A percentile compares a stretch with the other conserved stretches of the same genome.
These are phyloP conservation scores for Eucera pruinosa DNA, from an alignment of 2,888 invertebrate species.

Conservation along the genomic window DNA sequence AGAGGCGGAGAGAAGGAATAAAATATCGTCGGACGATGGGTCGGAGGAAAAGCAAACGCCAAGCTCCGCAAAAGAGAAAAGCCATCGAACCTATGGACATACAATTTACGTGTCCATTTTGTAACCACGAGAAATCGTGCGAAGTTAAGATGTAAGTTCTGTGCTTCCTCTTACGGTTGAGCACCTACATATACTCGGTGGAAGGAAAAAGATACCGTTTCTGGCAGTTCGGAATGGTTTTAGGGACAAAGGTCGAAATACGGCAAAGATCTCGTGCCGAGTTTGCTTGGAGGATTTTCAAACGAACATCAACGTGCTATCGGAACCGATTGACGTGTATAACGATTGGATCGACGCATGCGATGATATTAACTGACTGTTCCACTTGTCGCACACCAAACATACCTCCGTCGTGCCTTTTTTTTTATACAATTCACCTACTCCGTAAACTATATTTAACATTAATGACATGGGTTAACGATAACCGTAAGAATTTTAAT, in stretches of 20 bases:
- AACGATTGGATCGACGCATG: conserved; percentile 99
- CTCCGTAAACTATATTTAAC: background rate
- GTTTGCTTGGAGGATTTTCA: conserved; percentile 98
- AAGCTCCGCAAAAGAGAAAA: conserved; percentile 95
- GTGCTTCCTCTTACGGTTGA: too few species aligned
- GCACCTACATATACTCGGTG: too few species aligned
- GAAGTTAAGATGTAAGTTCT: conserved; percentile 97
- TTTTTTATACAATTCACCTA: conserved; percentile 18
- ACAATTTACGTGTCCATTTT: conserved; percentile 99
- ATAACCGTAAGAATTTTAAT: background rate
- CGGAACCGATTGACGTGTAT: conserved; percentile 98
- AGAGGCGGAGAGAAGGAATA: too few species aligned
- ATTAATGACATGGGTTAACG: background rate
- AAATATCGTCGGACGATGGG: conserved; percentile 90
- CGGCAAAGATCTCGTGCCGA: conserved; percentile 95
- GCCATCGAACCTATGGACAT: conserved; percentile 95
- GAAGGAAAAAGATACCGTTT: background rate
- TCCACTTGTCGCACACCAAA: too few species aligned
- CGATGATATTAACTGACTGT: conserved; percentile 91
- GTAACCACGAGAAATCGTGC: conserved; percentile 98
- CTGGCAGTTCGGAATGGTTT: conserved; percentile 73
- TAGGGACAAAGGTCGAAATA: conserved; percentile 97
- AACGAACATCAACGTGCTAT: conserved; percentile 96
- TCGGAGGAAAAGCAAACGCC: conserved; percentile 96
- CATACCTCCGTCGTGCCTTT: background rate